Base-by-base conservation (phyloP, 2,888 invertebrate species). In the Pristionchus arcanus region DNA sequence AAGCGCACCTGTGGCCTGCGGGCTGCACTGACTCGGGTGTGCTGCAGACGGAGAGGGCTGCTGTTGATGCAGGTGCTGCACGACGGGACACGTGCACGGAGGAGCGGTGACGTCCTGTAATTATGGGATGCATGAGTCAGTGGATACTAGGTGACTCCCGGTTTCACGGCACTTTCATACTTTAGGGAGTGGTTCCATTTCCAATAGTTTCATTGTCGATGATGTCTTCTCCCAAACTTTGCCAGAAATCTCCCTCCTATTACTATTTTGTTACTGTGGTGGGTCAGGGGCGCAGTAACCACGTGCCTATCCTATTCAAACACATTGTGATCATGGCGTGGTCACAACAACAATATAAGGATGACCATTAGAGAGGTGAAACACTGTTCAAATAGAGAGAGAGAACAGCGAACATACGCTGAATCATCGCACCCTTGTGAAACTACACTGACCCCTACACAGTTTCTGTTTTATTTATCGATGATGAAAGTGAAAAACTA, bases 21-120 rank as follows among this genome's bases (percentile, higher is more conserved):
- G 34, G 28, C 28, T 68, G 68, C n/a, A 66, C 11, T 11, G n/a
- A 66, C 68, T 68, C 34, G 9, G 2, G 9, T 68, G 15, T 25
- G 68, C 68, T 68, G 68, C 68, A 68, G 68, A 28, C 28, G 68
- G 15, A 15, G 13, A 31, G 13, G 11, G 34, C 34, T 34, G 37
- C 37, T 37, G n/a, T n/a, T n/a, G n/a, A n/a, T n/a, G n/a, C n/a
- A n/a, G n/a, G n/a, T n/a, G 74, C 74, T 74, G 74, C 74, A 74
- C 34, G 19, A 34, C 19, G n/a, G 74, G 74, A 74, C 74, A 74
- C 16, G 74, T 74, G 74, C 74, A 74, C 34, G 74, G 74, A 16
- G 25, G 37, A 31, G 68, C 0, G 37, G 74, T 4, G 37, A 34
- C 5, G 74, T 74, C 74, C 74, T 74, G 74, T 5, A 37, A 25